Evolutionary conservation across 2,113 vertebrate species (phyloP), one percentile per base, ranked within the genome.

Genomic region (Scophthalmus maximus): DNA sequence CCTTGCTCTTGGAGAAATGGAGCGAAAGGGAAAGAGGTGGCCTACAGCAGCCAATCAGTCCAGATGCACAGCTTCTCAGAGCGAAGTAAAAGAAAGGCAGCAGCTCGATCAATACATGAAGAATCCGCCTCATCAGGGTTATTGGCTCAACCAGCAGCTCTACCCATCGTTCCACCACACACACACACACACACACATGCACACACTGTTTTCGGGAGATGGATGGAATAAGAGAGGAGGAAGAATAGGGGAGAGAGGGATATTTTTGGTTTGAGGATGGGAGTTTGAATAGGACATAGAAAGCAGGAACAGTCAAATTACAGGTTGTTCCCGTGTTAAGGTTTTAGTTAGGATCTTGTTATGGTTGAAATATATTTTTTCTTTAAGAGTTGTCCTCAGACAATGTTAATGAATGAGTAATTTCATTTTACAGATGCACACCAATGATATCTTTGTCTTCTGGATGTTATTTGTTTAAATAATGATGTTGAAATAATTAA

Each of bases 21-120:
- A 81, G 36, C 20, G 34, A 55, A 76, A 63, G 79, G 42, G 62
- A 78, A 81, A 73, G 81, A 79, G 61, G 86, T 84, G 88, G 87
- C 85, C 89, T 82, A 78, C 76, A 87, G 85, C 83, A 64, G 84
- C 85, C 91, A 89, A 87, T 91, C 88, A 90, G 85, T 83, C 79
- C 85, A 90, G 81, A 87, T 86, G 79, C 75, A 82, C 79, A 69
- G 76, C 85, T 85, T 87, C 86, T 84, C 46, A 85, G 76, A 88
- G 86, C 40, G 27, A 53, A 77, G 56, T 23, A 86, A 49, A 81
- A 81, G 76, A 88, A 87, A 89, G 85, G 78, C 84, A 76, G 76
- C 78, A 79, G 89, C 85, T 90, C 83, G 84, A 83, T 91, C 81
- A 83, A 89, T 89, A 91, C 87, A 64, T 8, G 23, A 90, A 68